Conservation (phyloP, 2,797 vertebrate species). For the Betta splendens region DNA sequence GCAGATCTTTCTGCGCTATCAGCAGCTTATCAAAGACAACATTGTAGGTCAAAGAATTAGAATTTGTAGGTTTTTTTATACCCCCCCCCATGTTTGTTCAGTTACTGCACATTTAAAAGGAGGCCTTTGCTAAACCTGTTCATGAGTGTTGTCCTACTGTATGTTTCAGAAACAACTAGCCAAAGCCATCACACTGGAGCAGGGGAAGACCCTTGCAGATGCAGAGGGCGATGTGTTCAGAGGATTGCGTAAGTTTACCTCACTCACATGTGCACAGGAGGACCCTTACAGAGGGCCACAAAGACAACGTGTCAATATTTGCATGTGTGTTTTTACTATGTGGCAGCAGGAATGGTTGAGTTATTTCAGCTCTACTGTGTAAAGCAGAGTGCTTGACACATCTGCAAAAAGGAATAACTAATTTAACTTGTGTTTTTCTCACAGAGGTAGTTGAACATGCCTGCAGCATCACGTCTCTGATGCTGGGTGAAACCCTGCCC, state of each 20-base stretch:
- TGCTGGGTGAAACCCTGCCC: conserved; percentile 94
- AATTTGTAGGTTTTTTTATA: background rate
- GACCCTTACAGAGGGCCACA: conserved; percentile 28
- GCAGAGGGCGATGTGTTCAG: conserved; percentile 97
- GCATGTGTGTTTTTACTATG: conserved; percentile 4
- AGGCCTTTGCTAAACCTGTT: background rate
- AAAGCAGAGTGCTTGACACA: background rate
- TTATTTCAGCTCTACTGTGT: background rate
- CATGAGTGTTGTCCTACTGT: background rate
- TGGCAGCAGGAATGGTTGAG: conserved; percentile 40
- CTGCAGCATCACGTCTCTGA: conserved; percentile 94
- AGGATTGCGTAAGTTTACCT: conserved; percentile 91
- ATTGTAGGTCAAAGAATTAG: conserved; percentile 84
- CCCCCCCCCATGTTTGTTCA: too few relatives aligned
- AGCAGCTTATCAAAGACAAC: conserved; percentile 97
- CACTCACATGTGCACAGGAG: background rate
- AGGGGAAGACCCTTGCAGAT: conserved; percentile 97
- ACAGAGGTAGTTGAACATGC: conserved; percentile 96
- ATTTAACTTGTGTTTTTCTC: background rate
- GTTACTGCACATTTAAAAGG: background rate
- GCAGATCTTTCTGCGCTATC: conserved; percentile 94
- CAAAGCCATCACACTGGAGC: conserved; percentile 91
- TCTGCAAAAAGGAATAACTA: background rate
- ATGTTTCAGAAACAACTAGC: conserved; percentile 93
- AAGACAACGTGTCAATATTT: conserved; percentile 14